Base-by-base conservation (phyloP, 2,797 vertebrate genomes). In the Xenentodon cancila region DNA sequence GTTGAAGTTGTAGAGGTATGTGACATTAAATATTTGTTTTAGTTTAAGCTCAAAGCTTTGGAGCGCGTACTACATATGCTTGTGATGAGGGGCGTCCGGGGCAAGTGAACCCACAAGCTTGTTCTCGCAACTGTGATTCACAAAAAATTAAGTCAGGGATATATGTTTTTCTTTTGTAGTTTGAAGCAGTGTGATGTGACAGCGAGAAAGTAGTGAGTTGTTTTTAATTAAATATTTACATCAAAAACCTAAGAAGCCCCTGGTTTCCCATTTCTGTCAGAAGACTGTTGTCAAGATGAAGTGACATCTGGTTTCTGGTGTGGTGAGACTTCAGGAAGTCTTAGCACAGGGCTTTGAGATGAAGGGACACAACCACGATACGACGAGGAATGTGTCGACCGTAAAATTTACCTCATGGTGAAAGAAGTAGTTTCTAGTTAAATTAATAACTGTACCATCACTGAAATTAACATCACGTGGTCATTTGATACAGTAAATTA, bases 51-150 rank as follows among this genome's bases (percentile, higher is more conserved):
- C 59, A 49, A 47, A 61, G 65, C 73, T 32, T 53, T 7, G 37
- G 57, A 57, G 60, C 65, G 55, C 59, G 51, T 11, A 9, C 51
- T 55, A 47, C 65, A 76, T 79, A 62, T 77, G 84, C 44, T 60
- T 63, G 54, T 5, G 2, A 65, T 12, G 19, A 22, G 47, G 49
- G 57, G 44, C 49, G 64, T 59, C 68, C 68, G 65, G 74, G 77
- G 78, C 73, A 45, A n/a, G 40, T 65, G 84, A 74, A 90, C 87
- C 87, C 82, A 88, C 81, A 67, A 59, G 87, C 85, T 60, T 75
- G 53, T 61, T 80, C 56, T 74, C 67, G 25, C 68, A 79, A 76
- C 64, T 53, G 48, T 71, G 58, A 80, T 59, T 40, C 66, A 73
- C 79, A 83, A 84, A 84, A 52, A 85, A 73, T 64, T 19, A 75